phyloP scores from a whole-genome alignment of 2,113 vertebrate genomes.

The Oreochromis tanganicae region DNA sequence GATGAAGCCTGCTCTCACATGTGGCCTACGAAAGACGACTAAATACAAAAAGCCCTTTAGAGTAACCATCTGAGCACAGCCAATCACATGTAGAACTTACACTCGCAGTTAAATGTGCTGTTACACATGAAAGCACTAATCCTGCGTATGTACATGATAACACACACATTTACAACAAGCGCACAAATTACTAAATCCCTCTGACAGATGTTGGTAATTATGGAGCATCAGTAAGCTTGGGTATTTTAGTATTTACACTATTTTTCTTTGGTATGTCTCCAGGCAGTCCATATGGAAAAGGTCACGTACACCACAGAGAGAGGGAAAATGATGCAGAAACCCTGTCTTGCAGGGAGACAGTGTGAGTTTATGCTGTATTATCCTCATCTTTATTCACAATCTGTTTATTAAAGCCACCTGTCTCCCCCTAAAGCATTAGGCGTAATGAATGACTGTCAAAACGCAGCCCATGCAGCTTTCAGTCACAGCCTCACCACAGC shows the following conservation, averaged over 20 bases:
- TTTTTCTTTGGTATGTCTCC: constrained; percentile 30
- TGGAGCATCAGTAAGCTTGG: constrained; percentile 4
- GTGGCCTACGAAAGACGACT: not conserved
- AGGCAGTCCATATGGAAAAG: constrained; percentile 51
- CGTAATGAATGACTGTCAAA: constrained; percentile 18
- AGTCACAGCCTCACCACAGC: not conserved
- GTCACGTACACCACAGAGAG: constrained; percentile 13
- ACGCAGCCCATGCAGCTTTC: constrained; percentile 8
- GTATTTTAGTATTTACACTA: constrained; percentile 27
- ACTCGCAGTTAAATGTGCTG: constrained; percentile 3
- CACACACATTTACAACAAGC: not conserved
- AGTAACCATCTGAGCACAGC: constrained; percentile 2
- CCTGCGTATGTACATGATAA: not conserved
- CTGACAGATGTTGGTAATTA: constrained; percentile 60
- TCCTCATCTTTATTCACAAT: constrained; percentile 54
- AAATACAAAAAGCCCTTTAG: constrained; percentile 32
- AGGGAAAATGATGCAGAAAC: not conserved
- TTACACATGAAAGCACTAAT: constrained; percentile 18
- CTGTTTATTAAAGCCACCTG: constrained; percentile 54
- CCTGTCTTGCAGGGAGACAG: not conserved
- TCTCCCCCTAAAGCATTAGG: constrained; percentile 12
- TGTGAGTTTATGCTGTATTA: constrained; percentile 3
- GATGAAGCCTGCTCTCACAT: not conserved
- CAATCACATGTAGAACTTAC: not conserved
- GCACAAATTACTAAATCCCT: constrained; percentile 6